Base-by-base conservation (phyloP, 1,140 invertebrate species). In the Papilio helenus region DNA sequence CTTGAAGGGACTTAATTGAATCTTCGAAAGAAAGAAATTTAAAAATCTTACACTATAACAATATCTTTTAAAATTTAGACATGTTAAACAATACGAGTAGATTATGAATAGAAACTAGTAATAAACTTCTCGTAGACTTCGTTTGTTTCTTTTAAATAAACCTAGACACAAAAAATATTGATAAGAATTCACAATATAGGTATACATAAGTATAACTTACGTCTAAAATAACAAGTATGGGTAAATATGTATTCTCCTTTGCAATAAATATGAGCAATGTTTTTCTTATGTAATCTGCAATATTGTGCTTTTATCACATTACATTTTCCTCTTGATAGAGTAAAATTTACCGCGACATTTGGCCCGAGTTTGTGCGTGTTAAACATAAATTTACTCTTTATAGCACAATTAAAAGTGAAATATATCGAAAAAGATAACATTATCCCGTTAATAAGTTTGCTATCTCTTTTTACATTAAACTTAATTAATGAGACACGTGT, bases 361-460 rank as follows among this genome's bases (percentile, higher is more conserved):
- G 61, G 23, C 26, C 26, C 26, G 26, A 68, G 26, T 68, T 29
- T 68, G 61, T 68, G 58, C 58, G 58, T 61, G 58, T 61, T 61
- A 23, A 61, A 61, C 58, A 61, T 61, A 61, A 61, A 61, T 61
- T 61, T 61, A 61, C 58, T 61, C 58, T 61, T 61, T 61, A 61
- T 61, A 61, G 58, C 23, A 61, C 58, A 61, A 61, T 61, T 61
- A 61, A 61, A 61, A 61, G 58, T 61, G 61, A 68, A 68, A 34
- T 68, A 68, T 68, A 68, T 68, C 61, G 26, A 68, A 68, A 68
- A 68, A 68, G 61, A 68, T 61, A 26, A 26, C 58, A 61, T 68
- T 68, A 68, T 68, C 61, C 61, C 14, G 12, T 68, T 68, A 68
- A 68, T 68, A 68, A 68, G 61, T 16, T 68, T 68, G 26, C 26